phyloP scores from a whole-genome alignment of 2,888 invertebrate genomes.

The Cheiracanthium punctorium region DNA sequence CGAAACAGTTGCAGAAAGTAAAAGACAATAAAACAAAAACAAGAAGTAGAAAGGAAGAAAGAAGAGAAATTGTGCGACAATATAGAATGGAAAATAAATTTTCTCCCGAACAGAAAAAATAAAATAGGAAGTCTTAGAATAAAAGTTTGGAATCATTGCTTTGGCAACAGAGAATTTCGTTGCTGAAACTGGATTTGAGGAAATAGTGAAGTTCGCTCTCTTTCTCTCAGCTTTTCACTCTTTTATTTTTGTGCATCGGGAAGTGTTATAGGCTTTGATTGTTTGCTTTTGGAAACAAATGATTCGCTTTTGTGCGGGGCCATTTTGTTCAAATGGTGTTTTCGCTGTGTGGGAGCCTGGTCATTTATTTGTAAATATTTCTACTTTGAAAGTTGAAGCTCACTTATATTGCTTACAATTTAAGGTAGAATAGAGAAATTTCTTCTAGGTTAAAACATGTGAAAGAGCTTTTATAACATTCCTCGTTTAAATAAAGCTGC shows the following conservation, averaged over 20 bases:
- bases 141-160: constrained; percentile 20
- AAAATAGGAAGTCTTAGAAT: constrained; percentile 8
- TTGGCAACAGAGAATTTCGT: neutral
- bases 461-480: too few relatives aligned
- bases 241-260: neutral
- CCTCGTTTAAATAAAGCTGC: too few relatives aligned
- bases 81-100: constrained; percentile 47
- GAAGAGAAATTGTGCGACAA: constrained; percentile 33
- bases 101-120: neutral
- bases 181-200: neutral
- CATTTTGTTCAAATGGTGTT: neutral
- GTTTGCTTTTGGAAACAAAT: neutral
- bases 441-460: too few relatives aligned
- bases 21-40: neutral
- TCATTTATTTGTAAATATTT: neutral
- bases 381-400: too few relatives aligned
- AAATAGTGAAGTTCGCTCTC: neutral
- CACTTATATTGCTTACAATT: too few relatives aligned
- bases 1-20: constrained; percentile 37
- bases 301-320: neutral
- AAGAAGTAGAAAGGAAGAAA: constrained; percentile 8
- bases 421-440: too few relatives aligned
- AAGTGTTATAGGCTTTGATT: neutral
- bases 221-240: neutral
- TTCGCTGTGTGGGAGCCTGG: neutral